phyloP scores from a whole-genome alignment of 2,888 invertebrate genomes.

The Ophion obscuratus region DNA sequence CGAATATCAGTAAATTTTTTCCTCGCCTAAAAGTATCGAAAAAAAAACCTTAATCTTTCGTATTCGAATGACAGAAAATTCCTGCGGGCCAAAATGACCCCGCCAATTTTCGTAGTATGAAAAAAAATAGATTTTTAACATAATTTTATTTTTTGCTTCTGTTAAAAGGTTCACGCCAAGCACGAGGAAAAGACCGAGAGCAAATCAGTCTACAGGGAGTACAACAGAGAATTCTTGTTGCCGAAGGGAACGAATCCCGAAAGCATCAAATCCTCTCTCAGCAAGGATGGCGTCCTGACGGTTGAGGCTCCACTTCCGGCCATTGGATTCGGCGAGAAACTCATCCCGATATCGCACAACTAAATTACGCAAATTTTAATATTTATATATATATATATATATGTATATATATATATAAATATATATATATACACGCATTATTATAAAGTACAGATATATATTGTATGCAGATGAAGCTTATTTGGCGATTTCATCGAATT shows the following conservation, averaged over 20 bases:
- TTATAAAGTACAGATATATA: slow-evolving; percentile 53
- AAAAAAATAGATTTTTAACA: neutral
- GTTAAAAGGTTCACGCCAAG: slow-evolving; percentile 96
- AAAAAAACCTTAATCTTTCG: too few species aligned
- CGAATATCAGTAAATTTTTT: too few species aligned
- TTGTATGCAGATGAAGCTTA: slow-evolving; percentile 58
- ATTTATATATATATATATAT: slow-evolving; percentile 31
- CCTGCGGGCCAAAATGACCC: neutral
- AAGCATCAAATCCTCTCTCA: slow-evolving; percentile 97
- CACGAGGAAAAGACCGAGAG: slow-evolving; percentile 99
- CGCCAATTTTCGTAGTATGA: neutral
- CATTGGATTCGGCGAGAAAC: slow-evolving; percentile 91
- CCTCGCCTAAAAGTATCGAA: too few species aligned
- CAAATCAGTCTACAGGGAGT: slow-evolving; percentile 98
- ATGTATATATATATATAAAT: slow-evolving; percentile 19
- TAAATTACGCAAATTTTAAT: slow-evolving; percentile 76
- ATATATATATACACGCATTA: slow-evolving; percentile 31
- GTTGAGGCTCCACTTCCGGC: slow-evolving; percentile 98
- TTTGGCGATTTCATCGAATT: slow-evolving; percentile 48
- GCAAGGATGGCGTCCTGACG: slow-evolving; percentile 97
- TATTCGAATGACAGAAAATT: neutral
- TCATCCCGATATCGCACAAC: slow-evolving; percentile 92
- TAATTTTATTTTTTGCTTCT: slow-evolving; percentile 6
- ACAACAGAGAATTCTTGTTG: slow-evolving; percentile 98
- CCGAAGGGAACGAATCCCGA: slow-evolving; percentile 99